phyloP scores from a whole-genome alignment of 2,888 invertebrate genomes.

The Baronia brevicornis region DNA sequence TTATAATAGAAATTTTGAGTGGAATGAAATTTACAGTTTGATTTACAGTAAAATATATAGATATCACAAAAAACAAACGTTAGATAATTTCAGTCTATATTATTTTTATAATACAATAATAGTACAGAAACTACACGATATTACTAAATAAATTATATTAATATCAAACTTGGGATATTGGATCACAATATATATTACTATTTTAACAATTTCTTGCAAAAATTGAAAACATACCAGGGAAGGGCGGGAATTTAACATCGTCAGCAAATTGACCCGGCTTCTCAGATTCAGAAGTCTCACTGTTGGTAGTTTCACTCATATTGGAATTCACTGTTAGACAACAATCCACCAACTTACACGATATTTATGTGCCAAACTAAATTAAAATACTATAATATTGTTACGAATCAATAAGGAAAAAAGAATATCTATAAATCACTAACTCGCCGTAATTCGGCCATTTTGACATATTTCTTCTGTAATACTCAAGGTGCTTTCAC shows the following conservation, averaged over 20 bases:
- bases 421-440: slow-evolving; percentile 19
- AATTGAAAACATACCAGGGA: slow-evolving; percentile 41
- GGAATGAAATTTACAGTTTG: too few relatives aligned
- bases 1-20: too few relatives aligned
- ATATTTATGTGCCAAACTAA: slow-evolving; percentile 1
- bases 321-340: slow-evolving; percentile 24
- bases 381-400: slow-evolving; percentile 2
- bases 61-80: too few relatives aligned
- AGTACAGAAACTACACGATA: neutral
- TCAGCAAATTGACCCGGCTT: slow-evolving; percentile 51
- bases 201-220: neutral
- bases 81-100: too few relatives aligned
- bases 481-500: too few relatives aligned
- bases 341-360: slow-evolving; percentile 5
- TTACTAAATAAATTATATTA: neutral
- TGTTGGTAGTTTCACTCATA: slow-evolving; percentile 51
- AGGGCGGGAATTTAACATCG: slow-evolving; percentile 58
- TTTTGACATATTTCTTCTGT: slow-evolving; percentile 41
- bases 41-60: too few relatives aligned
- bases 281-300: slow-evolving; percentile 41
- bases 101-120: slow-evolving; percentile 3
- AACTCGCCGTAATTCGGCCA: slow-evolving; percentile 35
- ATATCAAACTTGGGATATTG: neutral
- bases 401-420: neutral
- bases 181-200: neutral